phyloP scores from a whole-genome alignment of 2,888 invertebrate genomes.

The Caenorhabditis sinica region DNA sequence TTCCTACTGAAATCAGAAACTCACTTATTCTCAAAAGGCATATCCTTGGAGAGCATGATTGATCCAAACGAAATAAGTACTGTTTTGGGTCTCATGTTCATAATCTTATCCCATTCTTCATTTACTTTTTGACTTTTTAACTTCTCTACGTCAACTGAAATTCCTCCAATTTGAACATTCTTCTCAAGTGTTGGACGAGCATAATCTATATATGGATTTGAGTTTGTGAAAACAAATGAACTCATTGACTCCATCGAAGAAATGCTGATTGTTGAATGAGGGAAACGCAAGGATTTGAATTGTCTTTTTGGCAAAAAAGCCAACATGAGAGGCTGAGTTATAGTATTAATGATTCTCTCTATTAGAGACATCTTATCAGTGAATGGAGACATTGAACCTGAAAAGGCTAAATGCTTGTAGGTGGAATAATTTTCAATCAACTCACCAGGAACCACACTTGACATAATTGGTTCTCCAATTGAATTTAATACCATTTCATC shows the following conservation, averaged over 20 bases:
- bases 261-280: constrained; percentile 20
- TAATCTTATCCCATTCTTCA: constrained; percentile 44
- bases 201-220: constrained; percentile 66
- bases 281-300: constrained; percentile 31
- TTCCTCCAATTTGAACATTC: constrained; percentile 51
- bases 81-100: constrained; percentile 38
- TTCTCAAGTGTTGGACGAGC: constrained; percentile 62
- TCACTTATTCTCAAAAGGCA: constrained; percentile 47
- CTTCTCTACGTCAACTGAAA: constrained; percentile 20
- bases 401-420: not conserved
- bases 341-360: constrained; percentile 16
- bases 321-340: not conserved
- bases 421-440: not conserved
- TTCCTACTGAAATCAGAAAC: not conserved
- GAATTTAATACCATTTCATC: not conserved
- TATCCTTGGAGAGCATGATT: constrained; percentile 43
- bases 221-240: constrained; percentile 59
- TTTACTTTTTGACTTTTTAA: constrained; percentile 33
- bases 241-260: constrained; percentile 17
- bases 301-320: not conserved
- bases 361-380: constrained; percentile 34
- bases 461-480: constrained; percentile 43
- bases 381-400: constrained; percentile 23
- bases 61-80: constrained; percentile 61
- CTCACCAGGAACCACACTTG: constrained; percentile 37